A percentile compares a stretch with the other conserved stretches of the same genome.
Evolutionary conservation across 2,113 vertebrate genomes (phyloP).

Genomic region (Odocoileus virginianus): DNA sequence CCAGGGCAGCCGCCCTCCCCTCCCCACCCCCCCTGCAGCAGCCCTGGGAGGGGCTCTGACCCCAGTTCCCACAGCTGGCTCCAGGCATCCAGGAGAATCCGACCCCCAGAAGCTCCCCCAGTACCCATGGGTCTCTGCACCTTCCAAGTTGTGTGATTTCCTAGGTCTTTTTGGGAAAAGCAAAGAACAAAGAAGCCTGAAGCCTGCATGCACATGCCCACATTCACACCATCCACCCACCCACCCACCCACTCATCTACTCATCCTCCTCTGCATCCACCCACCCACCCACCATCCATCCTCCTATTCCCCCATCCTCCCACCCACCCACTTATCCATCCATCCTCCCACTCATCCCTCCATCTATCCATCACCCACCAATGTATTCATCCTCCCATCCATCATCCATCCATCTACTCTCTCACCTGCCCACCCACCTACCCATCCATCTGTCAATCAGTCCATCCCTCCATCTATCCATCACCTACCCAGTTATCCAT

Average conservation of each 20-base stretch:
- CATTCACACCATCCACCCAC: too few relatives aligned
- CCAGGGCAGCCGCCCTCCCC: neutral
- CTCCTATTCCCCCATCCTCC: rapidly evolving
- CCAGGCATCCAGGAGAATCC: neutral
- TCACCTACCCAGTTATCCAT: too few relatives aligned
- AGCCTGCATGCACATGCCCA: neutral
- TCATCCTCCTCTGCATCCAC: neutral
- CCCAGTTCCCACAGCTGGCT: neutral
- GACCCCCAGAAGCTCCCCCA: neutral
- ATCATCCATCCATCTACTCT: too few relatives aligned
- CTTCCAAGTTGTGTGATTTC: neutral
- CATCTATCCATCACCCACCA: too few relatives aligned
- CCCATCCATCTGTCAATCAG: too few relatives aligned
- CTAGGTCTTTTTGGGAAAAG: neutral
- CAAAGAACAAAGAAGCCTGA: neutral
- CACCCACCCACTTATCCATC: neutral
- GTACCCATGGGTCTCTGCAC: neutral
- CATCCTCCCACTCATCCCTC: too few relatives aligned
- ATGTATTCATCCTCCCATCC: too few relatives aligned
- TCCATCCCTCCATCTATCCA: too few relatives aligned
- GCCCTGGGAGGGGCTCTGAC: neutral
- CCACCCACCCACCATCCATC: neutral
- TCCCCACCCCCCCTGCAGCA: too few relatives aligned
- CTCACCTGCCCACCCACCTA: too few relatives aligned
- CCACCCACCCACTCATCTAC: too few relatives aligned